These are phyloP conservation scores for Coilia nasus DNA, from an alignment of 2,797 vertebrate species.

Conservation along the genomic window DNA sequence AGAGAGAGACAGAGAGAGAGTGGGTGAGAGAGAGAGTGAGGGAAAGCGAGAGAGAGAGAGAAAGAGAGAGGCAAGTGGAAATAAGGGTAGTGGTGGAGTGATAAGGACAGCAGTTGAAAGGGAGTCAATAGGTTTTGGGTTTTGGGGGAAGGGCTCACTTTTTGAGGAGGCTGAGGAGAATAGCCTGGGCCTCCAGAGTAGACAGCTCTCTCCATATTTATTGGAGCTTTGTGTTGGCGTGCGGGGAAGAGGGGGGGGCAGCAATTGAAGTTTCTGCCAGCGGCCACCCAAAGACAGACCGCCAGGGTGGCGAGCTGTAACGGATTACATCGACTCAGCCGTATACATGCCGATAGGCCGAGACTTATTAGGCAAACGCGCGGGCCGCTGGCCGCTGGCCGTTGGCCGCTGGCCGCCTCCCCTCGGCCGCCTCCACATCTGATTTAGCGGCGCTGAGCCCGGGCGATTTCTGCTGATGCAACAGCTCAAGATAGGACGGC, in stretches of 20 bases:
- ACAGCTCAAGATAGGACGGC: neutral
- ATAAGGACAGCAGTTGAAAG: neutral
- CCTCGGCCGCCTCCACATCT: conserved; percentile 35
- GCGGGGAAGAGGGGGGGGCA: neutral
- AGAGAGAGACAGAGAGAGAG: too few species aligned
- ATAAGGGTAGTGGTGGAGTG: neutral
- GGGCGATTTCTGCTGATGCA: conserved; percentile 60
- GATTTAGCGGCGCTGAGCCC: conserved; percentile 64
- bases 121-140: neutral
- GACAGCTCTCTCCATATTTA: neutral
- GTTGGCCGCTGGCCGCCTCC: too few species aligned
- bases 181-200: neutral
- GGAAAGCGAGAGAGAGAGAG: neutral
- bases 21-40: neutral
- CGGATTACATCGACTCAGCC: conserved; percentile 64
- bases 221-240: neutral
- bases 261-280: conserved; percentile 46
- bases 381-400: too few species aligned
- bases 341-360: conserved; percentile 65
- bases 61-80: neutral
- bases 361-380: conserved; percentile 69
- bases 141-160: neutral
- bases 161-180: neutral
- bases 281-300: conserved; percentile 55
- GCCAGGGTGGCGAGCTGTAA: conserved; percentile 61